A percentile compares a stretch with the other conserved stretches of the same genome.
phyloP scores from a whole-genome alignment of 2,888 invertebrate genomes.

The Maniola hyperantus region DNA sequence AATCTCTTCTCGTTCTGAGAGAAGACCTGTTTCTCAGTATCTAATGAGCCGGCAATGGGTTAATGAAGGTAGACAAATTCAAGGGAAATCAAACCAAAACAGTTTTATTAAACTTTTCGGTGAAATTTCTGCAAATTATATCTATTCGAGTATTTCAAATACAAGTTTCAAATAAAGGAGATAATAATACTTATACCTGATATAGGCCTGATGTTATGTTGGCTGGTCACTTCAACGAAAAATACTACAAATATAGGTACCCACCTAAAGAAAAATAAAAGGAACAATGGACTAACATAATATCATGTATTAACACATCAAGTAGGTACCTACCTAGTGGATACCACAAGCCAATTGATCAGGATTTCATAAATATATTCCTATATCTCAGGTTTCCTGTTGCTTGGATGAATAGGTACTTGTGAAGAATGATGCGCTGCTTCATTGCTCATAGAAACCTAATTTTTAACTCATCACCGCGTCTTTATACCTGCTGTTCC shows the following conservation, averaged over 20 bases:
- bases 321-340: background rate
- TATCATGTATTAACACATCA: no score
- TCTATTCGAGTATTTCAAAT: no score
- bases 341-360: slow-evolving; percentile 46
- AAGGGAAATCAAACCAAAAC: no score
- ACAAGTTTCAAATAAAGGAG: no score
- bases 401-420: slow-evolving; percentile 44
- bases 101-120: no score
- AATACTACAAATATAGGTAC: no score
- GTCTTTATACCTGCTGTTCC: background rate
- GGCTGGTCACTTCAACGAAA: no score
- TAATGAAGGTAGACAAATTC: background rate
- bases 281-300: background rate
- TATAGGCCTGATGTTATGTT: no score
- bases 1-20: no score
- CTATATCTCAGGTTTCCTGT: slow-evolving; percentile 67
- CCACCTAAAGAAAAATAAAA: background rate
- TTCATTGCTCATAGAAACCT: slow-evolving; percentile 32
- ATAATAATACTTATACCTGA: no score
- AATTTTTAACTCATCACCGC: slow-evolving; percentile 9
- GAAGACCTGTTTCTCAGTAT: no score
- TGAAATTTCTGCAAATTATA: no score
- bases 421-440: slow-evolving; percentile 40
- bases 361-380: slow-evolving; percentile 61
- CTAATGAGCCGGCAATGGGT: background rate